phyloP scores from a whole-genome alignment of 2,888 invertebrate species.

The Gastracanthus pulcherrimus region DNA sequence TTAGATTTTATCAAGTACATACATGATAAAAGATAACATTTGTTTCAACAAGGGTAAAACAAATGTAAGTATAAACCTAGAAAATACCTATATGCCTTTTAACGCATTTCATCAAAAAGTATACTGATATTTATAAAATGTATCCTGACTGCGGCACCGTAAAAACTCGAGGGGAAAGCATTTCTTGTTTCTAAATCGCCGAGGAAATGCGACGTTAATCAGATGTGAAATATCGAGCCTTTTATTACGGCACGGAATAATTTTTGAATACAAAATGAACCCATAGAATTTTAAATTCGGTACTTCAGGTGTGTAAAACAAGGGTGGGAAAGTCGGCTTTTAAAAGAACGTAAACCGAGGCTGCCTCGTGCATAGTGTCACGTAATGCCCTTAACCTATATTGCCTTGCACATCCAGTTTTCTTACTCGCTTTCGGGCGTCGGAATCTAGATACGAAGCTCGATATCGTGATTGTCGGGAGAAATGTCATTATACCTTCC shows the following conservation, averaged over 20 bases:
- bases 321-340: constrained; percentile 44
- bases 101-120: too few species aligned
- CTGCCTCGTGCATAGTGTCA: constrained; percentile 20
- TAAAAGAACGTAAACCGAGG: neutral
- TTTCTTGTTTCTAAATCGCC: neutral
- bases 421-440: neutral
- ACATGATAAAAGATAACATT: too few species aligned
- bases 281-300: constrained; percentile 36
- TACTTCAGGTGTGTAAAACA: constrained; percentile 6
- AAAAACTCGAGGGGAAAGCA: too few species aligned
- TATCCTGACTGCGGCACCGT: too few species aligned
- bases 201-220: constrained; percentile 21
- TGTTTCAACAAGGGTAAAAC: too few species aligned
- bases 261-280: constrained; percentile 22
- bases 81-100: too few species aligned
- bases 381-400: constrained; percentile 40
- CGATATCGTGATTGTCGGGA: constrained; percentile 8
- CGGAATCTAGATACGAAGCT: constrained; percentile 25
- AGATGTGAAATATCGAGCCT: constrained; percentile 21
- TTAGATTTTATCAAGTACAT: too few species aligned
- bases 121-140: too few species aligned
- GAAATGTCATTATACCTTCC: constrained; percentile 18
- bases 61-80: too few species aligned
- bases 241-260: constrained; percentile 14
- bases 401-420: constrained; percentile 33